Evolutionary conservation across 2,888 invertebrate genomes (phyloP).

Genomic region (Hartigia nigra): DNA sequence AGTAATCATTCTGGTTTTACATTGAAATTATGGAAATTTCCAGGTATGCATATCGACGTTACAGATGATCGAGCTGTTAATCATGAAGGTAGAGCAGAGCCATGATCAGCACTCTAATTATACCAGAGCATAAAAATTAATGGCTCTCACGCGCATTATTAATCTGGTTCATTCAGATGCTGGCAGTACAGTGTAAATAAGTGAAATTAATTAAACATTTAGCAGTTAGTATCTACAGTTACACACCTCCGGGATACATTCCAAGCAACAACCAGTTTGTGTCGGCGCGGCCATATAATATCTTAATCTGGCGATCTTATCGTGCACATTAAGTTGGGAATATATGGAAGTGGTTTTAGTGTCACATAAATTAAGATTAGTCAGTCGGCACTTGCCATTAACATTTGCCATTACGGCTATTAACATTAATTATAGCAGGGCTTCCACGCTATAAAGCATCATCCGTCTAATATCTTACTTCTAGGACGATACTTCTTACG

Average conservation of each 20-base stretch:
- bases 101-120: conserved; percentile 31
- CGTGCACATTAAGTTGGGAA: conserved; percentile 46
- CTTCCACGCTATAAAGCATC: conserved; percentile 34
- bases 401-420: conserved; percentile 56
- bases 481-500: background rate
- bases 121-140: conserved; percentile 31
- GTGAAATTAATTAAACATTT: conserved; percentile 48
- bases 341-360: conserved; percentile 52
- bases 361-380: conserved; percentile 56
- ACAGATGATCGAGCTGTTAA: conserved; percentile 31
- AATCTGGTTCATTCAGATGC: conserved; percentile 20
- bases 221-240: conserved; percentile 40
- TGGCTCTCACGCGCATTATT: conserved; percentile 31
- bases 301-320: conserved; percentile 57
- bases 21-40: background rate
- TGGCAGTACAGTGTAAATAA: conserved; percentile 33
- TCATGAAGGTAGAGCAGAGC: conserved; percentile 25
- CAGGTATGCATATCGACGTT: background rate
- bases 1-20: background rate
- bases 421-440: conserved; percentile 52
- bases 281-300: conserved; percentile 50
- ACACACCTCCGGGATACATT: conserved; percentile 30
- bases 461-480: conserved; percentile 1
- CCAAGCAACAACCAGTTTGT: conserved; percentile 41
- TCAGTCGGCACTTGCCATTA: conserved; percentile 55